A percentile compares a stretch with the other conserved stretches of the same genome.
These are phyloP conservation scores for Butastur rufipennis DNA, from an alignment of 2,113 vertebrate genomes.

Conservation along the genomic window DNA sequence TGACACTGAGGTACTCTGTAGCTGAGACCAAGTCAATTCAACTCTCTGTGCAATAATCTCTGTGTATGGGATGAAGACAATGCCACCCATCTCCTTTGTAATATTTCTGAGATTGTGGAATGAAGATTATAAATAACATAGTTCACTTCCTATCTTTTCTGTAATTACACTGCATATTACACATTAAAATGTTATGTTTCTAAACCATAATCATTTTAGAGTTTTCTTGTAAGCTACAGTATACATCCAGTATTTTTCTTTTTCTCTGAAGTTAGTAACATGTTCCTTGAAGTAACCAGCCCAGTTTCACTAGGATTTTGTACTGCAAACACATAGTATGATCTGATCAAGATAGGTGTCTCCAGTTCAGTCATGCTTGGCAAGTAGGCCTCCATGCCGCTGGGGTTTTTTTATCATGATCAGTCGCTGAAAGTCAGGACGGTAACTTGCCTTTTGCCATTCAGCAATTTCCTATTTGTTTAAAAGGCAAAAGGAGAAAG, in stretches of 20 bases:
- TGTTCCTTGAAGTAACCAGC: neutral
- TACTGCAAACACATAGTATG: neutral
- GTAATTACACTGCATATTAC: neutral
- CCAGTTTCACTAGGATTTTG: neutral
- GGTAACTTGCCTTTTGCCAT: neutral
- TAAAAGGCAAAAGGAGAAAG: neutral
- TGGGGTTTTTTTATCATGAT: neutral
- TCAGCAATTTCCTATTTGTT: neutral
- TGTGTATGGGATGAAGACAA: neutral
- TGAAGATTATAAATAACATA: neutral
- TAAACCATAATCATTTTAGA: neutral
- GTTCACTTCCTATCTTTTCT: neutral
- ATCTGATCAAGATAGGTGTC: neutral
- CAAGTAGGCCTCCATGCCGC: neutral
- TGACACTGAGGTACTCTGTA: neutral
- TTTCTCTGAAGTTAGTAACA: neutral
- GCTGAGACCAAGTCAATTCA: neutral
- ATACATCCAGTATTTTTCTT: neutral
- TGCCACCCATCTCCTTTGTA: neutral
- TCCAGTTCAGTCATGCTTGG: neutral
- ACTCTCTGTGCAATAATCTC: neutral
- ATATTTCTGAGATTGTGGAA: neutral
- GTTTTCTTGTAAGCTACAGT: neutral
- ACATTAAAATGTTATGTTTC: neutral
- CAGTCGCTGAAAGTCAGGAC: neutral